These are phyloP conservation scores for Drosophila albomicans DNA, from an alignment of 1,140 invertebrate species.

Conservation along the genomic window DNA sequence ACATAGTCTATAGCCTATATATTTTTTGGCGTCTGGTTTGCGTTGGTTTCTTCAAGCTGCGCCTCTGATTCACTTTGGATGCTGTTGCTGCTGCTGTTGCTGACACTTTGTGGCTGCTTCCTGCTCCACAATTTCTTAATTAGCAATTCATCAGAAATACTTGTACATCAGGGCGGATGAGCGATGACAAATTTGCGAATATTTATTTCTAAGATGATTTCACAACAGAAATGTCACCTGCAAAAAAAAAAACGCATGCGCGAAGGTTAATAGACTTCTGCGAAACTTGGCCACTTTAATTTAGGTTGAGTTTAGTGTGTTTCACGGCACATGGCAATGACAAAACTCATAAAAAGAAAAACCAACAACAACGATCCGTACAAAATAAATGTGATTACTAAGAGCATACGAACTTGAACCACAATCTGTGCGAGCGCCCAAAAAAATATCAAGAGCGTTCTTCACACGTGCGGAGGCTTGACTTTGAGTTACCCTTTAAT, in stretches of 20 bases:
- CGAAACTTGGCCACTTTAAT: constrained; percentile 19
- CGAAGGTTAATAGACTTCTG: constrained; percentile 59
- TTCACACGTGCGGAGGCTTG: constrained; percentile 1
- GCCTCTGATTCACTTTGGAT: constrained; percentile 34
- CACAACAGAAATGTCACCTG: constrained; percentile 14
- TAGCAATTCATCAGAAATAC: constrained; percentile 54
- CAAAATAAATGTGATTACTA: constrained; percentile 64
- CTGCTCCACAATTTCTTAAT: constrained; percentile 43
- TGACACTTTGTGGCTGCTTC: constrained; percentile 22
- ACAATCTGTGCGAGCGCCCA: constrained; percentile 54
- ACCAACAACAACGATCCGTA: constrained; percentile 13
- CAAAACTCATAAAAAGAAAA: constrained; percentile 41
- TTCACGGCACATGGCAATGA: constrained; percentile 53
- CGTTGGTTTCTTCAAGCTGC: constrained; percentile 42
- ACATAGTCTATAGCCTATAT: constrained; percentile 23
- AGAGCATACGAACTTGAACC: constrained; percentile 68
- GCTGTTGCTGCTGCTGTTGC: constrained; percentile 24
- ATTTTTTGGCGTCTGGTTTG: constrained; percentile 53
- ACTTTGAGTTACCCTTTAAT: constrained; percentile 10
- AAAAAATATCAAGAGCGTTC: constrained; percentile 23
- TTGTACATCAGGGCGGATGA: background rate
- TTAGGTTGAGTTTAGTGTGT: constrained; percentile 17
- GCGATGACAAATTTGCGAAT: constrained; percentile 26
- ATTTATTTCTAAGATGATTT: constrained; percentile 3
- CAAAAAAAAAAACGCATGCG: constrained; percentile 50